Base-by-base conservation (phyloP, 2,113 vertebrate species). In the Ptychochromis oligacanthus region DNA sequence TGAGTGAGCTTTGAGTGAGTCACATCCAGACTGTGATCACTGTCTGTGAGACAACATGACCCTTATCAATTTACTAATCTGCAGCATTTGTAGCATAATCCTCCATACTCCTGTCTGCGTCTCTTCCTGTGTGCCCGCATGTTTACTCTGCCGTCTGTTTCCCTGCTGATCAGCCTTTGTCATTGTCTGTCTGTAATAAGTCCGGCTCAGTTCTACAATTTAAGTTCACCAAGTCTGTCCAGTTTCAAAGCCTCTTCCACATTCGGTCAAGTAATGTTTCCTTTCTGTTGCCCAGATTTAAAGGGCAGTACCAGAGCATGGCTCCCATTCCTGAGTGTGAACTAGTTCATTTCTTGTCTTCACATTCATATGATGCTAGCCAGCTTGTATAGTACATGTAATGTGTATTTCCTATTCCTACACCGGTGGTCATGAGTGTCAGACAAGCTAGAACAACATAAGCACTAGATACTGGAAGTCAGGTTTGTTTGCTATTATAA, bases 1-100 rank as follows among this genome's bases (percentile, higher is more conserved):
- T 10, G 62, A 14, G 65, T 74, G 18, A 83, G 46, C 61, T 8
- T 11, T 82, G 85, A 90, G 61, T 91, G 89, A 93, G 61, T 92
- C 93, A 90, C 82, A 75, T 62, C 77, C 49, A 70, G n/a, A 17
- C 65, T 20, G 61, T 18, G 24, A 72, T 52, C 28, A 17, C 26
- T 70, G 62, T 58, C 70, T 26, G 22, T 49, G 31, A 55, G 54
- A 34, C 22, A 58, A 28, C 74, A 34, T 55, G 11, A 77, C 49
- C n/a, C 9, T 78, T 43, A 82, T 88, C 80, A 52, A 13, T 75
- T 65, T 40, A 77, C 58, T 57, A 14, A 79, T 79, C 75, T 61
- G 56, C 14, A 46, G 61, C 59, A 12, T 74, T 28, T 75, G 79
- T 22, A n/a, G 40, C 72, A 56, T 62, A 74, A 85, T 78, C 61